Evolutionary conservation across 53 echinoderm and acorn worm species (phyloP).

Genomic region (Holothuria scabra): DNA sequence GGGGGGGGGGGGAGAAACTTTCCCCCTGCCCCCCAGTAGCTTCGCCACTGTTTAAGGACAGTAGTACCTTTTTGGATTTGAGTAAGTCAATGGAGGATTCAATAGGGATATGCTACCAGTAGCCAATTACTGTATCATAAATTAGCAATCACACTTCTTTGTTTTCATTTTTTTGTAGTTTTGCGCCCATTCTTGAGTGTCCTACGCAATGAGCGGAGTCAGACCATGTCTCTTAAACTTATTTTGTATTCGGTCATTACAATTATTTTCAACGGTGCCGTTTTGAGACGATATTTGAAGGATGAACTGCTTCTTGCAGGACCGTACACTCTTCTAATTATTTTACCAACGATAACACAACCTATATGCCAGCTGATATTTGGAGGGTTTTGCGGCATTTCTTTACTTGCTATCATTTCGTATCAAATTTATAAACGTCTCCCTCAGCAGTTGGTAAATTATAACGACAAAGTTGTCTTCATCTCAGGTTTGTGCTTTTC

Average conservation of each 20-base stretch:
- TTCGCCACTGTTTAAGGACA: too few relatives aligned
- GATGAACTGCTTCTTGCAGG: conserved; percentile 82
- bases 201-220: too few relatives aligned
- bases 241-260: conserved; percentile 85
- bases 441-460: conserved; percentile 74
- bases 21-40: too few relatives aligned
- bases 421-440: conserved; percentile 81
- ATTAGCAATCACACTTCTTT: too few relatives aligned
- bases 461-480: conserved; percentile 73
- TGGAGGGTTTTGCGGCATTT: conserved; percentile 87
- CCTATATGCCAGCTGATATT: conserved; percentile 92
- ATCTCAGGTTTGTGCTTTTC: conserved; percentile 72
- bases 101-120: too few relatives aligned
- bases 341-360: conserved; percentile 82
- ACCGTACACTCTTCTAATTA: conserved; percentile 80
- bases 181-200: too few relatives aligned
- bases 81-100: too few relatives aligned
- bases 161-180: too few relatives aligned
- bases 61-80: too few relatives aligned
- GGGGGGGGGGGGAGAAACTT: too few relatives aligned
- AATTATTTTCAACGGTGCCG: conserved; percentile 86
- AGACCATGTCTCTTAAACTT: conserved; percentile 78
- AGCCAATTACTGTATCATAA: too few relatives aligned
- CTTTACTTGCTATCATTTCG: conserved; percentile 78
- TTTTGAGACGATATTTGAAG: conserved; percentile 76